Evolutionary conservation across 2,113 vertebrate genomes (phyloP).

Genomic region (Passer domesticus): DNA sequence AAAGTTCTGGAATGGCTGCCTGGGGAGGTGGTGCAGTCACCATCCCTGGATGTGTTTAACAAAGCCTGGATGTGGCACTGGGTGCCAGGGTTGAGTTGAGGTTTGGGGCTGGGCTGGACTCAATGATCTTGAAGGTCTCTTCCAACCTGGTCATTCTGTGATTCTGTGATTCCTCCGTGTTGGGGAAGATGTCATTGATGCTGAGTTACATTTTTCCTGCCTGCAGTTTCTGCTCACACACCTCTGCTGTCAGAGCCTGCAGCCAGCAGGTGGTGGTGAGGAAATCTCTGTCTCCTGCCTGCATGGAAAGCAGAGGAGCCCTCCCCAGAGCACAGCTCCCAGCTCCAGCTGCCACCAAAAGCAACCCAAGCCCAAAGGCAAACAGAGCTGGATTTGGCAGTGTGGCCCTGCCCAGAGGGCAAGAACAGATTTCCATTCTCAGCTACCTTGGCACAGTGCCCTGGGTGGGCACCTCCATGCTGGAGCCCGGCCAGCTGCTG

Average conservation of each 20-base stretch:
- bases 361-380: background rate
- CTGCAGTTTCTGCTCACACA: background rate
- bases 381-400: background rate
- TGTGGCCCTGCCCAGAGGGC: background rate
- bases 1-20: background rate
- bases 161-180: rapidly evolving
- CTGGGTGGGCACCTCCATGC: background rate
- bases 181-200: background rate
- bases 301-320: background rate
- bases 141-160: rapidly evolving
- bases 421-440: background rate
- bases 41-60: background rate
- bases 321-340: background rate
- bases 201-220: background rate
- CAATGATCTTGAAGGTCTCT: background rate
- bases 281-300: background rate
- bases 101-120: background rate
- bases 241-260: background rate
- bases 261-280: background rate
- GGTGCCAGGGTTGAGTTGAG: background rate
- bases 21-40: rapidly evolving
- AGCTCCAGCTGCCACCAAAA: background rate
- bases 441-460: background rate
- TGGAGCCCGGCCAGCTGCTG: constrained; percentile 3
- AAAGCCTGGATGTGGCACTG: background rate